phyloP scores from a whole-genome alignment of 2,797 vertebrate species.

The Leucoraja ocellata region DNA sequence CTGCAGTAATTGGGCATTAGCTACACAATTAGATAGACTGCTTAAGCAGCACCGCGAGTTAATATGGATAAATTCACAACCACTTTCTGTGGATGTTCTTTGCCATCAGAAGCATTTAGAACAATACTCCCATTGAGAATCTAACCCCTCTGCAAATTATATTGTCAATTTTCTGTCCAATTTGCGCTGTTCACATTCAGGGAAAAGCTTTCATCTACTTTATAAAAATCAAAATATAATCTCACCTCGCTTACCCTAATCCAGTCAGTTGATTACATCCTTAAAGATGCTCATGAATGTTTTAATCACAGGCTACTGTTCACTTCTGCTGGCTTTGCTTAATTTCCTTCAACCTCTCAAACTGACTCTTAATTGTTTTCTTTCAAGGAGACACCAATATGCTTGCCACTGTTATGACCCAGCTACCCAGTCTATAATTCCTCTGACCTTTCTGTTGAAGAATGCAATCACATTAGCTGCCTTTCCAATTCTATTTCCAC shows the following conservation, averaged over 20 bases:
- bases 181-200: not conserved
- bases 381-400: conserved; percentile 30
- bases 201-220: not conserved
- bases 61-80: too few relatives aligned
- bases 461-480: conserved; percentile 13
- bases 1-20: too few relatives aligned
- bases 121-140: not conserved
- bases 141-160: not conserved
- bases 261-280: conserved; percentile 24
- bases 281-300: conserved; percentile 21
- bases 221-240: not conserved
- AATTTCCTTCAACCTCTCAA: conserved; percentile 16
- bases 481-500: not conserved
- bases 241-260: not conserved
- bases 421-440: conserved; percentile 2
- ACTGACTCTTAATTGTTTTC: conserved; percentile 24
- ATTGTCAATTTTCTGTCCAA: not conserved
- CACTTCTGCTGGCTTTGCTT: conserved; percentile 18
- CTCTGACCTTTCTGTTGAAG: conserved; percentile 12
- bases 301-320: conserved; percentile 22
- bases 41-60: not conserved
- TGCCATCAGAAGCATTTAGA: not conserved
- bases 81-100: not conserved
- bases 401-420: not conserved
- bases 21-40: not conserved